These are phyloP conservation scores for Metallyticus violacea DNA, from an alignment of 2,888 invertebrate genomes.

Conservation along the genomic window DNA sequence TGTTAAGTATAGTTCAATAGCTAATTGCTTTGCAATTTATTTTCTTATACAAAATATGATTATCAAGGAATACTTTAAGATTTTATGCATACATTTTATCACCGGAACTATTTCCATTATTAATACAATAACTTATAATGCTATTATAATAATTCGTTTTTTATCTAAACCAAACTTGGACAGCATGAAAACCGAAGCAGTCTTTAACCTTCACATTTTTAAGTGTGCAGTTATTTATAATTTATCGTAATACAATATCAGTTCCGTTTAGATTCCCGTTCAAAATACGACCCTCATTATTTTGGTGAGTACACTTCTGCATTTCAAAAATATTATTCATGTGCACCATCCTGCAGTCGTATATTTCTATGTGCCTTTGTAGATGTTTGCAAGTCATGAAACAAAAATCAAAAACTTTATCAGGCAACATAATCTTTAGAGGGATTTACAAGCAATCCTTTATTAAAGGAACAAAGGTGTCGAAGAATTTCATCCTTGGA, in stretches of 20 bases:
- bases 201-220: neutral
- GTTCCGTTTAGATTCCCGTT: neutral
- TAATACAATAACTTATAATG: neutral
- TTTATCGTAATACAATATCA: neutral
- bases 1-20: too few species aligned
- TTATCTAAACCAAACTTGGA: neutral
- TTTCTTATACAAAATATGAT: too few species aligned
- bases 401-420: neutral
- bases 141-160: too few species aligned
- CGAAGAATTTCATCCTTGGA: neutral
- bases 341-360: neutral
- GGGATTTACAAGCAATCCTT: neutral
- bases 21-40: too few species aligned
- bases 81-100: neutral
- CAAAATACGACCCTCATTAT: neutral
- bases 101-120: neutral
- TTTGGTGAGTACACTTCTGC: too few species aligned
- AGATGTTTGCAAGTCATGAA: neutral
- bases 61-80: too few species aligned
- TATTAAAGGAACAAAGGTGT: neutral
- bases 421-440: neutral
- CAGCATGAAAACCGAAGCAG: neutral
- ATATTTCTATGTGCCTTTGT: neutral
- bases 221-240: neutral
- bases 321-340: neutral